Evolutionary conservation across 1,140 invertebrate genomes (phyloP).

Genomic region (Leptestheria dahalacensis): DNA sequence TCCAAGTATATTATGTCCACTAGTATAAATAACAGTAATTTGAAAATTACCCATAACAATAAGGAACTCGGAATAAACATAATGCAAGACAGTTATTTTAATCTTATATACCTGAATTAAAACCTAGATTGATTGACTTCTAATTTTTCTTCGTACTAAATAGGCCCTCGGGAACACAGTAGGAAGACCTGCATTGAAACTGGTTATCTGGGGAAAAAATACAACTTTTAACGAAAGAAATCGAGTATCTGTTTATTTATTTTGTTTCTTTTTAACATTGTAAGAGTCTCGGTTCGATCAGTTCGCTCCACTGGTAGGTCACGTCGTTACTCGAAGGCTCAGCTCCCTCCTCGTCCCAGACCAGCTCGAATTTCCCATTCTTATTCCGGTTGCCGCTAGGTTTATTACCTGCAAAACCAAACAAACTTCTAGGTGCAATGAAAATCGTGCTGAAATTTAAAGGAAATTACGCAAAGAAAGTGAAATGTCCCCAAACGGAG

Average conservation of each 20-base stretch:
- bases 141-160: conserved; percentile 3
- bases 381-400: background rate
- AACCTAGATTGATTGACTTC: background rate
- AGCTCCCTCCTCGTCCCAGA: background rate
- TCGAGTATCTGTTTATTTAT: background rate
- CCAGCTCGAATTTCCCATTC: background rate
- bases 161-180: conserved; percentile 19
- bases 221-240: too few species aligned
- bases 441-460: background rate
- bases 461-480: background rate
- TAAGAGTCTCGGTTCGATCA: background rate
- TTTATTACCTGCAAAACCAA: background rate
- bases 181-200: background rate
- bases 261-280: background rate
- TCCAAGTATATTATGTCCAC: conserved; percentile 1
- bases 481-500: background rate
- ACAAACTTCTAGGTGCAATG: too few species aligned
- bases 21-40: background rate
- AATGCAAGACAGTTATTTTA: too few species aligned
- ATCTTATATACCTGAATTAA: background rate
- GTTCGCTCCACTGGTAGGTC: background rate
- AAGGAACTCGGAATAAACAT: too few species aligned
- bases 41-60: background rate
- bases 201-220: background rate
- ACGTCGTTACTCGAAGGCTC: background rate